Conservation (phyloP, 2,113 vertebrate species). For the Xenopus laevis region DNA sequence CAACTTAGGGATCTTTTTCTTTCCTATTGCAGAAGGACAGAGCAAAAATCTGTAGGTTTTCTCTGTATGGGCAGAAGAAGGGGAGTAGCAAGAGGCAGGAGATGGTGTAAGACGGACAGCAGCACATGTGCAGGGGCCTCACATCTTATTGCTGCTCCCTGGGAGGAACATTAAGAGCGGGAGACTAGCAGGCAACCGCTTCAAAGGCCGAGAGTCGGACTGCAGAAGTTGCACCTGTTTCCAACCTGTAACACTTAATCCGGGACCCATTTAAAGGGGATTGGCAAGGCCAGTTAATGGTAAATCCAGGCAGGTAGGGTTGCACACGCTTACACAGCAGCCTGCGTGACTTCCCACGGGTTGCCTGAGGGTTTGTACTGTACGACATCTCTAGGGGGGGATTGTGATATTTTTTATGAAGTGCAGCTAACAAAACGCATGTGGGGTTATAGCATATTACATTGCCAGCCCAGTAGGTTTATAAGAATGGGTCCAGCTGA, state of each 20-base stretch:
- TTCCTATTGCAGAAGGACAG: no score
- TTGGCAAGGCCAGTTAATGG: conserved; percentile 6
- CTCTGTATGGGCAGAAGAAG: no score
- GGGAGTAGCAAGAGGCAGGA: no score
- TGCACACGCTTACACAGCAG: conserved; percentile 1
- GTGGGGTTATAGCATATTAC: neutral
- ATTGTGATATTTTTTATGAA: neutral
- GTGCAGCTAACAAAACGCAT: conserved; percentile 4
- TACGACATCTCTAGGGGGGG: neutral
- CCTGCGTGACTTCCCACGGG: neutral
- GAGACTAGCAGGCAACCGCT: conserved; percentile 3
- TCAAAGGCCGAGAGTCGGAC: conserved; percentile 22
- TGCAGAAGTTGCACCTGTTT: conserved; percentile 28
- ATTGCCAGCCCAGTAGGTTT: no score
- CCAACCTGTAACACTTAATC: conserved; percentile 36
- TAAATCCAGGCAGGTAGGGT: neutral
- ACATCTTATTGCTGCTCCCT: neutral
- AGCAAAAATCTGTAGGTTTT: no score
- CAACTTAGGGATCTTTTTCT: no score
- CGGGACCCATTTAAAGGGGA: conserved; percentile 17
- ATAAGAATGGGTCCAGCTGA: no score
- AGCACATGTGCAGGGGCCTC: neutral
- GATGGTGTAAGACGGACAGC: conserved; percentile 8
- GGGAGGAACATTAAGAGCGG: neutral
- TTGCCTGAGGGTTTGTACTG: neutral